phyloP scores from a whole-genome alignment of 2,888 invertebrate species.

The Habroteleia sp. region DNA sequence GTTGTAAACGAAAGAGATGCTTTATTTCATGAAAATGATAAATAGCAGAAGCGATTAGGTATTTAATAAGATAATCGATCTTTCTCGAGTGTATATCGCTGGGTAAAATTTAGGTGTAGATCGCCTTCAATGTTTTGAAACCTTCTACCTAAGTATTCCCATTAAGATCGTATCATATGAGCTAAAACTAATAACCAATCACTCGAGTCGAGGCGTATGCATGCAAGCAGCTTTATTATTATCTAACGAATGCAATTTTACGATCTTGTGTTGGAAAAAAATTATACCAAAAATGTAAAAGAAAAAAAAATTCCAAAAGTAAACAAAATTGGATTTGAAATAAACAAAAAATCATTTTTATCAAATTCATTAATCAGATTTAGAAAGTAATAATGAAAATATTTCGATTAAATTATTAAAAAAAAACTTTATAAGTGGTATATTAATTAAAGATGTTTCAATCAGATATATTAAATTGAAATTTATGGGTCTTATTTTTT shows the following conservation, averaged over 20 bases:
- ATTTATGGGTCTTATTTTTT: no score
- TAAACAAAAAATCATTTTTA: slow-evolving; percentile 6
- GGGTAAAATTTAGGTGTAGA: slow-evolving; percentile 71
- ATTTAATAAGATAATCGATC: slow-evolving; percentile 62
- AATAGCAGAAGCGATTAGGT: slow-evolving; percentile 33
- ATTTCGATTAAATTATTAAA: slow-evolving; percentile 19
- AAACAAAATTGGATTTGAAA: slow-evolving; percentile 18
- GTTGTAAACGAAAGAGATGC: slow-evolving; percentile 5
- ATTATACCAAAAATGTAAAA: slow-evolving; percentile 2
- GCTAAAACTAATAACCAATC: slow-evolving; percentile 80
- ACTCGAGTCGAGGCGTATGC: slow-evolving; percentile 71
- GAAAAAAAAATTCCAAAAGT: slow-evolving; percentile 23
- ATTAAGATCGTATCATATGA: slow-evolving; percentile 76
- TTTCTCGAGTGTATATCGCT: slow-evolving; percentile 64
- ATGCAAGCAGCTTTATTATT: slow-evolving; percentile 76
- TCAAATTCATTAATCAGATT: slow-evolving; percentile 20
- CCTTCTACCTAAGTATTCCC: slow-evolving; percentile 80
- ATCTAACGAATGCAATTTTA: slow-evolving; percentile 75
- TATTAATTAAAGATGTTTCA: no score
- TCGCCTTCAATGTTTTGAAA: slow-evolving; percentile 76
- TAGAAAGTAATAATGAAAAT: slow-evolving; percentile 20
- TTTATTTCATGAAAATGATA: slow-evolving; percentile 43
- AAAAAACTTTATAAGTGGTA: no score
- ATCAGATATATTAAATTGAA: no score
- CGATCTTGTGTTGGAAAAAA: slow-evolving; percentile 58